Conservation (phyloP, 2,888 invertebrate genomes). For the Omphaloscelis lunosa region DNA sequence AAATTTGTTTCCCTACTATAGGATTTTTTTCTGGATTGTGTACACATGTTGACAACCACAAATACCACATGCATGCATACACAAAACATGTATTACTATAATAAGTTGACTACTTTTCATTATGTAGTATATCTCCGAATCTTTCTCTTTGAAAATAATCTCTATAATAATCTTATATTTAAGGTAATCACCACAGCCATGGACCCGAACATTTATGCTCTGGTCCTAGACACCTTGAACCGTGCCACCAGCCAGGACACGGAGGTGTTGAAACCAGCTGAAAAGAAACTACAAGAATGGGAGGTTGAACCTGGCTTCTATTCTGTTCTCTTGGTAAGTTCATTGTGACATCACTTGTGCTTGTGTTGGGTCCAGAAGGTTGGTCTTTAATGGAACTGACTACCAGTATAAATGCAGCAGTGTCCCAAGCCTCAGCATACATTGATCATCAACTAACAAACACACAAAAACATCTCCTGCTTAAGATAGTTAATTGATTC, state of each 20-base stretch:
- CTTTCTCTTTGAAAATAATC: not conserved
- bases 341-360: not conserved
- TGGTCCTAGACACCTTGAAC: slow-evolving; percentile 94
- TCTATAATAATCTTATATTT: not conserved
- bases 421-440: not conserved
- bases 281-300: slow-evolving; percentile 96
- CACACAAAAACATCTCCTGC: not conserved
- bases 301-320: slow-evolving; percentile 97
- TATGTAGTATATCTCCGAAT: not conserved
- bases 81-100: too few relatives aligned
- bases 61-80: not conserved
- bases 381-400: not conserved
- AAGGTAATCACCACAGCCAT: slow-evolving; percentile 76
- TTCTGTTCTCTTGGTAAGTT: slow-evolving; percentile 94
- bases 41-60: not conserved
- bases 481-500: too few relatives aligned
- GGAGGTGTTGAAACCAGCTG: slow-evolving; percentile 96
- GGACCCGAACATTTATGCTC: slow-evolving; percentile 91
- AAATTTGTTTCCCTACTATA: not conserved
- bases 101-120: not conserved
- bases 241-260: slow-evolving; percentile 96
- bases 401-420: not conserved
- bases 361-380: too few relatives aligned
- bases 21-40: not conserved
- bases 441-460: not conserved